Base-by-base conservation (phyloP, 1,140 invertebrate genomes). In the Hycleus phaleratus region DNA sequence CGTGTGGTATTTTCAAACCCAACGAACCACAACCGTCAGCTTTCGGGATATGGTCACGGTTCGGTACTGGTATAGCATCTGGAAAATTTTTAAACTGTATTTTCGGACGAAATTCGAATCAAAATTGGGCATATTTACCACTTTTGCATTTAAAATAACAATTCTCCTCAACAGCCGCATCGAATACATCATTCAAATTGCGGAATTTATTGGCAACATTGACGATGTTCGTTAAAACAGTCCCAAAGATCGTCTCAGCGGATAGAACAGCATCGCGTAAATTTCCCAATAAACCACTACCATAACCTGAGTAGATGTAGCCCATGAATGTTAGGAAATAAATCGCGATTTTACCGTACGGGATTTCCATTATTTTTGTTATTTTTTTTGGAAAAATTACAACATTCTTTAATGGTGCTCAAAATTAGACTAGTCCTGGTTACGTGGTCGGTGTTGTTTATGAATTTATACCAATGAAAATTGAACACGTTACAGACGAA, bases 21-120 rank as follows among this genome's bases (percentile, higher is more conserved):
- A 91, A 73, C 0, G 88, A 87, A 11, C 91, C 91, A 75, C 91
- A 94, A 44, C 91, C 90, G 77, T 94, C 85, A 12, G 85, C 81
- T 47, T 79, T 78, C 7, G 90, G 83, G 49, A 77, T 78, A 67
- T 92, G 87, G 65, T 85, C 84, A 68, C 81, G 78, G 68, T 91
- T 85, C n/a, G 83, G 78, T 49, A 82, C 82, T 32, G 86, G 81
- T 54, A 75, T 74, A 1, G 77, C 73, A 49, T 82, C 88, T 90
- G 67, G 53, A 61, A 57, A 71, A 58, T 42, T 56, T 2, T 2
- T 39, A 39, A 26, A 10, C 18, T 49, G 25, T 56, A 42, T 26
- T 26, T 26, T 10, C 18, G 5, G 10, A 10, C 18, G 38, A 10
- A 48, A 12, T 44, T 44, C 1, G 18, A 47, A 46, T 54, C 39